Percentiles rank a stretch among this genome's conserved stretches.
phyloP scores from a whole-genome alignment of 1,140 invertebrate species.

The Proales similis region DNA sequence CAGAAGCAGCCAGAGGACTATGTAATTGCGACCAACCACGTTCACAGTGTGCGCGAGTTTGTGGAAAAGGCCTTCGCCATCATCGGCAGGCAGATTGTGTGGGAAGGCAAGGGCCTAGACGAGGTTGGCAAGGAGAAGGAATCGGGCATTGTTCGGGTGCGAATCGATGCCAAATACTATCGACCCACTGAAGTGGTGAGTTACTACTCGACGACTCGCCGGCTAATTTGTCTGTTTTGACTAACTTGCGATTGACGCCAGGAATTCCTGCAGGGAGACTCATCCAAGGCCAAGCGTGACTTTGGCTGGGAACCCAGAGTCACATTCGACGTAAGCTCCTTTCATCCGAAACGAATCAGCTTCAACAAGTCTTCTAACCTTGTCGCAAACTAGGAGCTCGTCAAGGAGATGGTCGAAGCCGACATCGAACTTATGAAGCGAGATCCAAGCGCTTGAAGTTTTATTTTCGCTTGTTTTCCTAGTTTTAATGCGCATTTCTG shows the following conservation, averaged over 20 bases:
- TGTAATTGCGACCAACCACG: conserved; percentile 91
- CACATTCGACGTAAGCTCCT: conserved; percentile 63
- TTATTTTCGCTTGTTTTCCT: too few species aligned
- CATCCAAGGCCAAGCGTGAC: conserved; percentile 74
- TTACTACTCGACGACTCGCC: conserved; percentile 41
- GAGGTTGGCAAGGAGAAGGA: conserved; percentile 80
- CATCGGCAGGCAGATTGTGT: conserved; percentile 61
- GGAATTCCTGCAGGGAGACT: conserved; percentile 71
- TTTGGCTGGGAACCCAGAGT: conserved; percentile 81
- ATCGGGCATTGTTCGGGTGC: conserved; percentile 72
- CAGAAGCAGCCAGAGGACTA: conserved; percentile 83
- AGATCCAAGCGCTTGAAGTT: conserved; percentile 61
- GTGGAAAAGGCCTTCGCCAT: conserved; percentile 79
- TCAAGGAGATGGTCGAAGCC: conserved; percentile 89
- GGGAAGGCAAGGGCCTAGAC: conserved; percentile 75
- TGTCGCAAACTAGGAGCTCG: conserved; percentile 63
- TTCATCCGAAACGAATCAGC: background rate
- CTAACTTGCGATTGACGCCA: background rate
- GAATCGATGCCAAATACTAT: conserved; percentile 88
- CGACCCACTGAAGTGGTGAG: conserved; percentile 93
- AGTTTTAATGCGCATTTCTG: too few species aligned
- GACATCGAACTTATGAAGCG: conserved; percentile 84
- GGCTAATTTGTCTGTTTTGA: background rate
- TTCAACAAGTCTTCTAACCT: too few species aligned
- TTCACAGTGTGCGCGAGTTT: conserved; percentile 91